Evolutionary conservation across 2,888 invertebrate species (phyloP).

Genomic region (Cactoblastis cactorum): DNA sequence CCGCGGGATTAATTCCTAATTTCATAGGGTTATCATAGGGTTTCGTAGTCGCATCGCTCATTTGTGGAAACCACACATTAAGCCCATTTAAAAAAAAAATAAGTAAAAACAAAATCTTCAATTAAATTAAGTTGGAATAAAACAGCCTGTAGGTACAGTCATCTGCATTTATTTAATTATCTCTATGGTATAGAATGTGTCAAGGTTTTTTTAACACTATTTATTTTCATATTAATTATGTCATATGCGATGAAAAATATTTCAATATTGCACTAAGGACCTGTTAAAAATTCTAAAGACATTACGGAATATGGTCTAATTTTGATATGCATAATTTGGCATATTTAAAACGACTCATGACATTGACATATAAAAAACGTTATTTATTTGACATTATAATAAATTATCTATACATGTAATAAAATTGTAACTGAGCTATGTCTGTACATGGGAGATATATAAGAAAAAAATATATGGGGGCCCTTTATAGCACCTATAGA

Average conservation of each 20-base stretch:
- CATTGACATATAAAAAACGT: not conserved
- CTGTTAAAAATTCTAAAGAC: constrained; percentile 18
- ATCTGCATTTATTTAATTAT: constrained; percentile 21
- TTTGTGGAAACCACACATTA: no score
- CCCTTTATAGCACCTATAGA: no score
- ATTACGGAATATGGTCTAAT: constrained; percentile 40
- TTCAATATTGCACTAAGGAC: constrained; percentile 4
- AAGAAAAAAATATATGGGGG: no score
- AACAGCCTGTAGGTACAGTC: constrained; percentile 12
- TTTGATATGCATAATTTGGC: constrained; percentile 41
- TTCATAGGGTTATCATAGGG: no score
- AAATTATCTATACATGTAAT: no score
- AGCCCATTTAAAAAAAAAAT: not conserved
- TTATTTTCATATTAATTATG: constrained; percentile 2
- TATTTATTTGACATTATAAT: no score
- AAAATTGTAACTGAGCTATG: no score
- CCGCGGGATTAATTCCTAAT: no score
- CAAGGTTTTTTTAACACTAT: not conserved
- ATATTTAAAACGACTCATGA: not conserved
- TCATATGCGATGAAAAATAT: constrained; percentile 21
- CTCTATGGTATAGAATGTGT: constrained; percentile 29
- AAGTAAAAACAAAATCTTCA: not conserved
- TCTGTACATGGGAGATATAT: no score
- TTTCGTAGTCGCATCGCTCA: no score
- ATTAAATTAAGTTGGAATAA: not conserved